Conservation (phyloP, 2,113 vertebrate species). For the Podarcis muralis region DNA sequence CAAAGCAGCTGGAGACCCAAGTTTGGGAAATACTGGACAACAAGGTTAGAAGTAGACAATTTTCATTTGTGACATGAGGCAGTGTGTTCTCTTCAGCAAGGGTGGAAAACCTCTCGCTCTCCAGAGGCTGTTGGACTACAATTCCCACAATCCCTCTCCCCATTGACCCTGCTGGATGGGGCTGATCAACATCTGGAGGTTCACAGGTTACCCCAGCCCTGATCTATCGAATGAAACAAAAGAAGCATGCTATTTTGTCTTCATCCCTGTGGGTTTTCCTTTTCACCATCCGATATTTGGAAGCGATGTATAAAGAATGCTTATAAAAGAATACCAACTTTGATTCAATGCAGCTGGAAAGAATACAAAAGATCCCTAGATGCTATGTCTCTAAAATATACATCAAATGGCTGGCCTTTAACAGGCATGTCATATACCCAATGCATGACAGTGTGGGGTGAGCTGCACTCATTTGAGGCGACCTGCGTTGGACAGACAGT, state of each 20-base stretch:
- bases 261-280: background rate
- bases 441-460: background rate
- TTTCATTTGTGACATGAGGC: background rate
- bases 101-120: no score
- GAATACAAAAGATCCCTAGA: background rate
- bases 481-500: background rate
- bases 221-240: background rate
- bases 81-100: background rate
- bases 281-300: background rate
- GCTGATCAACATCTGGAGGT: background rate
- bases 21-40: background rate
- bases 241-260: background rate
- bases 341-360: background rate
- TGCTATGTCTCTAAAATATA: constrained; percentile 15
- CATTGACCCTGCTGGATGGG: background rate
- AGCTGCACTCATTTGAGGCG: background rate
- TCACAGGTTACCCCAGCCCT: background rate
- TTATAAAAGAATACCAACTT: background rate
- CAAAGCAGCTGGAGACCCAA: no score
- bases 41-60: background rate
- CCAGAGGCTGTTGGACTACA: no score
- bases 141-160: no score
- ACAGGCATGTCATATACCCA: background rate
- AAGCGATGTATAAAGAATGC: background rate
- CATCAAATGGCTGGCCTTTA: constrained; percentile 3